A percentile compares a stretch with the other conserved stretches of the same genome.
Evolutionary conservation across 2,888 invertebrate genomes (phyloP).

Genomic region (Melipona beecheii): DNA sequence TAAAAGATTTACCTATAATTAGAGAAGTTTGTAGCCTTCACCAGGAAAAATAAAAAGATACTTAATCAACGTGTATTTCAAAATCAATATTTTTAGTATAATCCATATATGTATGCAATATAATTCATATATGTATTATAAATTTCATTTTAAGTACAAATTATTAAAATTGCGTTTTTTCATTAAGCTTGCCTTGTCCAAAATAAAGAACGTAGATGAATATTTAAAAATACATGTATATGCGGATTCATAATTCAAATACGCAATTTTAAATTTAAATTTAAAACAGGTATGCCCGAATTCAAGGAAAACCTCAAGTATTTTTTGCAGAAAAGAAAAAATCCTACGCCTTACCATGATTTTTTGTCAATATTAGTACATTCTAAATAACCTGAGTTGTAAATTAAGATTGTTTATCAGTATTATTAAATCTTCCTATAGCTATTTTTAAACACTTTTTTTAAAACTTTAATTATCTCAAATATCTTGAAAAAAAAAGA

Average conservation of each 20-base stretch:
- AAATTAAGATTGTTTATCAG: not conserved
- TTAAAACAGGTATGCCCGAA: not conserved
- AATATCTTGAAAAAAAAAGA: not conserved
- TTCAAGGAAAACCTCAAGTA: not conserved
- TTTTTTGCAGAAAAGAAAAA: not conserved
- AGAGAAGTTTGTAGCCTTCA: not conserved
- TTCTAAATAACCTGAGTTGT: no score
- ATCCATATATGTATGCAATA: not conserved
- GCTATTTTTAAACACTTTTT: not conserved
- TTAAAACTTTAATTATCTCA: not conserved
- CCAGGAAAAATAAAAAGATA: not conserved
- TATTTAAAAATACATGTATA: not conserved
- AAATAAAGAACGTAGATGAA: not conserved
- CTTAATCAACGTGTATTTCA: not conserved
- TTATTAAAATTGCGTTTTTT: no score
- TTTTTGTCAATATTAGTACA: not conserved
- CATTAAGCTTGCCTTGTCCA: not conserved
- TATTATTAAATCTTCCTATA: not conserved
- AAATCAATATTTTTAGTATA: not conserved
- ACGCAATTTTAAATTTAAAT: not conserved
- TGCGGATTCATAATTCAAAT: not conserved
- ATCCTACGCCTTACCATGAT: not conserved
- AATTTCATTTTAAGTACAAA: no score
- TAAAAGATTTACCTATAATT: not conserved
- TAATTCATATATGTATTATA: no score